Evolutionary conservation across 2,888 invertebrate genomes (phyloP).

Genomic region (Chouioia cunea): DNA sequence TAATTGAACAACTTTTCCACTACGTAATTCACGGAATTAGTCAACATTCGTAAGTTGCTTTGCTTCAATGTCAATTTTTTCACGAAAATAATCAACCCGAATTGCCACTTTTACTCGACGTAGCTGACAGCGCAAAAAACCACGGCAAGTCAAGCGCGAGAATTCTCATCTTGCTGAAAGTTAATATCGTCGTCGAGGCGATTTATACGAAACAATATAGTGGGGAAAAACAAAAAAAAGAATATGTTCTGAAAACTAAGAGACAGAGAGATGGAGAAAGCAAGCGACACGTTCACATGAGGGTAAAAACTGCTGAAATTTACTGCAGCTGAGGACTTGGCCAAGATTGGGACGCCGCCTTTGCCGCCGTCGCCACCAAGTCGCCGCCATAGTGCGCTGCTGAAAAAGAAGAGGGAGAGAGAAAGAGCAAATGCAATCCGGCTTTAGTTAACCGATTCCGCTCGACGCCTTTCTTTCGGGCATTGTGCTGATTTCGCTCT

Average conservation of each 20-base stretch:
- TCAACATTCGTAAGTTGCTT: too few relatives aligned
- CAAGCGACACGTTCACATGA: neutral
- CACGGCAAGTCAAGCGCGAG: slow-evolving; percentile 8
- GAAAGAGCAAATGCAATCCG: slow-evolving; percentile 24
- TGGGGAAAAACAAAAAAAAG: neutral
- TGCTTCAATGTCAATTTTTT: too few relatives aligned
- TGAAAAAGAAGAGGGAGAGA: neutral
- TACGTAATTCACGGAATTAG: too few relatives aligned
- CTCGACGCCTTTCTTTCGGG: neutral
- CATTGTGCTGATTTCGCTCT: neutral
- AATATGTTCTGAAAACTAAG: slow-evolving; percentile 1
- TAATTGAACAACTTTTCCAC: too few relatives aligned
- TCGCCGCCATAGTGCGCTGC: neutral
- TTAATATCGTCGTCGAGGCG: slow-evolving; percentile 28
- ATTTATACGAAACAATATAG: slow-evolving; percentile 38
- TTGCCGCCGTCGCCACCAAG: neutral
- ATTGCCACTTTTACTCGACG: too few relatives aligned
- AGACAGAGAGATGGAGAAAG: neutral
- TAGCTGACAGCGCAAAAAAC: neutral
- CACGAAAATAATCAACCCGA: too few relatives aligned
- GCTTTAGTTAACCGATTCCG: slow-evolving; percentile 35
- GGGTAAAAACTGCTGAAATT: slow-evolving; percentile 12
- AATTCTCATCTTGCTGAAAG: slow-evolving; percentile 30
- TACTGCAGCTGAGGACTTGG: slow-evolving; percentile 19
- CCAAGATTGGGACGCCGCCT: slow-evolving; percentile 18